These are phyloP conservation scores for Cephalopholis sonnerati DNA, from an alignment of 2,113 vertebrate species.

Conservation along the genomic window DNA sequence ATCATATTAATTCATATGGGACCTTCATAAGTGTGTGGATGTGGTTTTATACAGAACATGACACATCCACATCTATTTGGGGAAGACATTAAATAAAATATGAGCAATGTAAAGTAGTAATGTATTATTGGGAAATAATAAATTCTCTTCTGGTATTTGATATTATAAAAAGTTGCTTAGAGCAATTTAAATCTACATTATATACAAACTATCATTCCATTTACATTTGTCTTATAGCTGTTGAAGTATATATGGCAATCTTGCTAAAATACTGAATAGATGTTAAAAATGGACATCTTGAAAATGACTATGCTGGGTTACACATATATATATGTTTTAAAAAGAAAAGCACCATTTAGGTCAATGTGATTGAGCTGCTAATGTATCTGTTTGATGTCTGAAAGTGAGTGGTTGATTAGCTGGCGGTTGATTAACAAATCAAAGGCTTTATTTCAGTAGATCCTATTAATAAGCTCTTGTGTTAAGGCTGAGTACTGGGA, in stretches of 20 bases:
- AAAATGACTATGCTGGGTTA: not conserved
- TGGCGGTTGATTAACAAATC: not conserved
- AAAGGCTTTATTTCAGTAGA: not conserved
- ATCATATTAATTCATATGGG: not conserved
- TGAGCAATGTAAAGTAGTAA: conserved; percentile 1
- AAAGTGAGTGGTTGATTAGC: not conserved
- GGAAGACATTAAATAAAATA: not conserved
- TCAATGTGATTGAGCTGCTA: not conserved
- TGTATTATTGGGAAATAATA: conserved; percentile 19
- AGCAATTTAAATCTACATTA: conserved; percentile 21
- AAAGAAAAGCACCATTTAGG: conserved; percentile 18
- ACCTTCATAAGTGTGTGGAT: not conserved
- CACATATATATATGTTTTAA: not conserved
- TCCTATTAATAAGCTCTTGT: not conserved
- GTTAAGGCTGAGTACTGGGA: not conserved
- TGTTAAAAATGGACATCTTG: not conserved
- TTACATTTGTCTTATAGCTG: conserved; percentile 1
- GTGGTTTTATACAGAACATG: not conserved
- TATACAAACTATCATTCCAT: conserved; percentile 18
- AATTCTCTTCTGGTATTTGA: conserved; percentile 6
- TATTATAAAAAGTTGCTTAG: conserved; percentile 32
- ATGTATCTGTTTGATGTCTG: not conserved
- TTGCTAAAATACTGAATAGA: conserved; percentile 6
- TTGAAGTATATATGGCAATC: not conserved
- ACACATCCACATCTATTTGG: not conserved